These are phyloP conservation scores for Zaprionus nigranus DNA, from an alignment of 1,140 invertebrate species.

Conservation along the genomic window DNA sequence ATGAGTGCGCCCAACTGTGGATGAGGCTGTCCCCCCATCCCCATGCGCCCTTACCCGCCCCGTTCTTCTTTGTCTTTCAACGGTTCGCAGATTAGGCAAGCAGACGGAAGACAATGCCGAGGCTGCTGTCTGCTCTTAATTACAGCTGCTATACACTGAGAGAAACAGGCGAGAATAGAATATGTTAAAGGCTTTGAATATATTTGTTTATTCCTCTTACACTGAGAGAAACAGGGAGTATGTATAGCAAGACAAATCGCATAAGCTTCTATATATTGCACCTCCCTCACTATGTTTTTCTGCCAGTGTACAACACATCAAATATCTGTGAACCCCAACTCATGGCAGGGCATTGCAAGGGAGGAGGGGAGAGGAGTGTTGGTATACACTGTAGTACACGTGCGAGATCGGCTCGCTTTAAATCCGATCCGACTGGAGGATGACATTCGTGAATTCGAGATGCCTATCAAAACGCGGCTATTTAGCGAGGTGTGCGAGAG, in stretches of 20 bases:
- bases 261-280: background rate
- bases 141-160: constrained; percentile 53
- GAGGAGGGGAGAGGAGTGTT: no score
- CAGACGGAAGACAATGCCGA: constrained; percentile 18
- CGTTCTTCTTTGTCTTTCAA: constrained; percentile 30
- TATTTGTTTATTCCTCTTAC: background rate
- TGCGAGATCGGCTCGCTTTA: background rate
- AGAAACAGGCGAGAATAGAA: background rate
- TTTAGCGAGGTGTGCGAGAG: constrained; percentile 40
- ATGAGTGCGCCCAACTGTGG: constrained; percentile 58
- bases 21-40: background rate
- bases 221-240: background rate
- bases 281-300: background rate
- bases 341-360: background rate
- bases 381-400: background rate
- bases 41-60: background rate
- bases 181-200: background rate
- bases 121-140: constrained; percentile 54
- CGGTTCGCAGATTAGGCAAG: constrained; percentile 43
- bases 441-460: constrained; percentile 41
- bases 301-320: background rate
- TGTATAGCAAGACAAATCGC: background rate
- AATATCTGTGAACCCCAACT: background rate
- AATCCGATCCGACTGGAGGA: constrained; percentile 1
- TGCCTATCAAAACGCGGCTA: constrained; percentile 54